phyloP scores from a whole-genome alignment of 2,113 vertebrate genomes.

The Theristicus caerulescens region DNA sequence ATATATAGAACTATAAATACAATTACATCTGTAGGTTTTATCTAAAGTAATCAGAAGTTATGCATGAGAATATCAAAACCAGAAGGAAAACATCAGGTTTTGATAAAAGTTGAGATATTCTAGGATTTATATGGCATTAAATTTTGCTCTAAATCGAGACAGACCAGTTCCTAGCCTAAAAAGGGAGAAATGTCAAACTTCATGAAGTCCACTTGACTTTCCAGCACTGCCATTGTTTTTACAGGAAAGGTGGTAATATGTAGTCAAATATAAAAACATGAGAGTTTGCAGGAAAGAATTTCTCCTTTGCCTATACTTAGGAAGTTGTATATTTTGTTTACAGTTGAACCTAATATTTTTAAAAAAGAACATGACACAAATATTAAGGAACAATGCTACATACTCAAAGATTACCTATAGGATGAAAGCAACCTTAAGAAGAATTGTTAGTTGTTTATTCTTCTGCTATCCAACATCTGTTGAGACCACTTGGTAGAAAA shows the following conservation, averaged over 20 bases:
- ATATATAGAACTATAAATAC: conserved; percentile 1
- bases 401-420: not conserved
- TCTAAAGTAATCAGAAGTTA: conserved; percentile 8
- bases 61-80: not conserved
- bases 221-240: not conserved
- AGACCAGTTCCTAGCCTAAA: not conserved
- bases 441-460: not conserved
- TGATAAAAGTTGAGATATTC: conserved; percentile 20
- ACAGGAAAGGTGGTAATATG: not conserved
- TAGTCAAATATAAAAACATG: not conserved
- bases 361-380: not conserved
- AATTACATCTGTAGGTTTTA: conserved; percentile 38
- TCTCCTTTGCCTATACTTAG: not conserved
- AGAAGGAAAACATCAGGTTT: conserved; percentile 31
- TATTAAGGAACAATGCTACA: not conserved
- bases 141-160: not conserved
- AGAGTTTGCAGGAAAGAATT: not conserved
- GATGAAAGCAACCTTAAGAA: not conserved
- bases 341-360: not conserved
- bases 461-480: not conserved
- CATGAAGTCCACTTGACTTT: not conserved
- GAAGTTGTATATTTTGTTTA: not conserved
- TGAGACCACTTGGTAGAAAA: not conserved
- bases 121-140: not conserved
- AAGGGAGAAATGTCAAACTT: not conserved